These are phyloP conservation scores for Lepidurus arcticus DNA, from an alignment of 1,140 invertebrate genomes.

Conservation along the genomic window DNA sequence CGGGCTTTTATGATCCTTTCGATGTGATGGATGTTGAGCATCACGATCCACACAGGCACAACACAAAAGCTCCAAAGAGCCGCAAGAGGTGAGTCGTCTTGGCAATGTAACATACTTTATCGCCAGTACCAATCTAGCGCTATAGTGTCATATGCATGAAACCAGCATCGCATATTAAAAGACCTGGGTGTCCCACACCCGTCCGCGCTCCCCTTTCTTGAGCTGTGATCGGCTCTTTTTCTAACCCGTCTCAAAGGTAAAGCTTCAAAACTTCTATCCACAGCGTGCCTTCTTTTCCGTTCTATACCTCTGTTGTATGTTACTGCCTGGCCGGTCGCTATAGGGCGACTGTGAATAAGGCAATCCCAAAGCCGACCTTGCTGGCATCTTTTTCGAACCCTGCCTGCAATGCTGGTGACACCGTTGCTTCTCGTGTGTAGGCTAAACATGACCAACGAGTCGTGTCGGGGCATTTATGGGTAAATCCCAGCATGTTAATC, in stretches of 20 bases:
- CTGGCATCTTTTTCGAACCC: not conserved
- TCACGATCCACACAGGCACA: not conserved
- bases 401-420: not conserved
- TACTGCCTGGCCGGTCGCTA: not conserved
- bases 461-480: conserved; percentile 9
- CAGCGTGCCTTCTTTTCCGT: not conserved
- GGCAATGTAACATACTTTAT: conserved; percentile 17
- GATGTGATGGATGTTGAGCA: conserved; percentile 8
- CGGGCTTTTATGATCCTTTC: conserved; percentile 12
- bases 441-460: conserved; percentile 19
- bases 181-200: not conserved
- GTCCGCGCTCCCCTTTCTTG: conserved; percentile 6
- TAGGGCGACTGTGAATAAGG: not conserved
- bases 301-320: not conserved
- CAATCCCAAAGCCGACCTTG: not conserved
- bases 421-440: conserved; percentile 5
- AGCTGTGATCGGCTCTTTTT: not conserved
- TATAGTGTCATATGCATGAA: conserved; percentile 22
- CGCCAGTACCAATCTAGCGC: conserved; percentile 1
- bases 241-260: too few relatives aligned
- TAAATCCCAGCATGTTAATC: conserved; percentile 22
- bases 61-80: conserved; percentile 5
- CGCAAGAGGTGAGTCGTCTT: not conserved
- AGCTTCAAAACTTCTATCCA: not conserved
- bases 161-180: conserved; percentile 9